Conservation (phyloP, 2,113 vertebrate species). For the Eira barbara region DNA sequence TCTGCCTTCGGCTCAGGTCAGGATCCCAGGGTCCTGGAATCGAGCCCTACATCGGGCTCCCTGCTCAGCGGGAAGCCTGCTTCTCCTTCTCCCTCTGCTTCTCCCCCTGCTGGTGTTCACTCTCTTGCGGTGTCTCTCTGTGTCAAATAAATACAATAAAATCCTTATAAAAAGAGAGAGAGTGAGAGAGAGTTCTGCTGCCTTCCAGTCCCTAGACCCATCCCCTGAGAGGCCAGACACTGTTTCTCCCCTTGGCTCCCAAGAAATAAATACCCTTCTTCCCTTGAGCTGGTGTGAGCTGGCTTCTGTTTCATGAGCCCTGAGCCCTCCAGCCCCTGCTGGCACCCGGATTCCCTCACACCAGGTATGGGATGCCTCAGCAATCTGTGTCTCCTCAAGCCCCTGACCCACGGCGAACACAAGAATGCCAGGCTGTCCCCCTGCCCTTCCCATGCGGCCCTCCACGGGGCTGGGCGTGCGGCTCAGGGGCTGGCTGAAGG, state of each 20-base stretch:
- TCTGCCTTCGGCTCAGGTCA: too few relatives aligned
- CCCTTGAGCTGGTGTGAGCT: neutral
- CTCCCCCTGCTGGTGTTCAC: too few relatives aligned
- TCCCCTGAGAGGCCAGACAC: neutral
- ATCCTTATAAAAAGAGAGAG: too few relatives aligned
- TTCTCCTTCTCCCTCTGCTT: too few relatives aligned
- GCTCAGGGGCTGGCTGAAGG: neutral
- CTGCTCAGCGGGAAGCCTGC: too few relatives aligned
- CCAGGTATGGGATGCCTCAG: accelerated
- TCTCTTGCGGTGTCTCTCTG: too few relatives aligned
- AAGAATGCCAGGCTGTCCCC: accelerated
- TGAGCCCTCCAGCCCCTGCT: neutral
- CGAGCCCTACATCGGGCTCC: too few relatives aligned
- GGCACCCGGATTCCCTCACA: neutral
- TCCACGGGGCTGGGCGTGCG: accelerated
- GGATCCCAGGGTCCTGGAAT: too few relatives aligned
- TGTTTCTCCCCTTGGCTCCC: neutral
- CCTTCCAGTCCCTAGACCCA: neutral
- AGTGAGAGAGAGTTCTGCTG: neutral
- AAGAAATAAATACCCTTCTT: neutral
- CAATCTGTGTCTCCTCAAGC: accelerated
- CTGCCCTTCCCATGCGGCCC: accelerated
- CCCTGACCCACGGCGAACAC: neutral
- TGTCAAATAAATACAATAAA: too few relatives aligned
- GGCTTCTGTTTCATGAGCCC: neutral